phyloP scores from a whole-genome alignment of 2,888 invertebrate species.

The Sesia apiformis region DNA sequence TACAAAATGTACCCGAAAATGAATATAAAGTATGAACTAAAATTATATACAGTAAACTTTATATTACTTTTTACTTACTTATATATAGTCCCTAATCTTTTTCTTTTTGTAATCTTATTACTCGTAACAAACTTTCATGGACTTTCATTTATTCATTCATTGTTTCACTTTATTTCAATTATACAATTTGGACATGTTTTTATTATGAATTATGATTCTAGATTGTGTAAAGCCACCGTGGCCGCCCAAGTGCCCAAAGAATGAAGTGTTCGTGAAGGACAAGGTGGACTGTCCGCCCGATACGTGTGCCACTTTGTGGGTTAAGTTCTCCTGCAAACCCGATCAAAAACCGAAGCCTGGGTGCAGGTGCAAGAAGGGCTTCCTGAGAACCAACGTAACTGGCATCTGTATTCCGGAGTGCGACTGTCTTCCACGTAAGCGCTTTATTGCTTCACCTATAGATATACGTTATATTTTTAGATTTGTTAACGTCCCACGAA shows the following conservation, averaged over 20 bases:
- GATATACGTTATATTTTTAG: no score
- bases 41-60: no score
- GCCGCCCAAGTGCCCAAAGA: conserved; percentile 2
- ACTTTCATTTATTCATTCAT: no score
- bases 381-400: conserved; percentile 3
- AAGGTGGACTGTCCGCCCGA: conserved; percentile 4
- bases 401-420: conserved; percentile 4
- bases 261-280: conserved; percentile 3
- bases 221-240: not conserved
- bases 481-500: no score
- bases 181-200: no score
- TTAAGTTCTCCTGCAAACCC: conserved; percentile 2
- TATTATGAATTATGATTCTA: not conserved
- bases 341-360: conserved; percentile 1
- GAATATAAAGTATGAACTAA: no score
- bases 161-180: no score
- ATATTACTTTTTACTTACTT: no score
- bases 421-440: conserved; percentile 7
- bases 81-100: no score
- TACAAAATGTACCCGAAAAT: no score
- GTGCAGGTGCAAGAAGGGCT: conserved; percentile 6
- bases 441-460: not conserved
- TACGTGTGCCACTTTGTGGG: conserved; percentile 2
- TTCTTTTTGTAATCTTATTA: no score
- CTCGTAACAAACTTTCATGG: no score